Base-by-base conservation (phyloP, 1,140 invertebrate genomes). In the Trichonephila clavipes region DNA sequence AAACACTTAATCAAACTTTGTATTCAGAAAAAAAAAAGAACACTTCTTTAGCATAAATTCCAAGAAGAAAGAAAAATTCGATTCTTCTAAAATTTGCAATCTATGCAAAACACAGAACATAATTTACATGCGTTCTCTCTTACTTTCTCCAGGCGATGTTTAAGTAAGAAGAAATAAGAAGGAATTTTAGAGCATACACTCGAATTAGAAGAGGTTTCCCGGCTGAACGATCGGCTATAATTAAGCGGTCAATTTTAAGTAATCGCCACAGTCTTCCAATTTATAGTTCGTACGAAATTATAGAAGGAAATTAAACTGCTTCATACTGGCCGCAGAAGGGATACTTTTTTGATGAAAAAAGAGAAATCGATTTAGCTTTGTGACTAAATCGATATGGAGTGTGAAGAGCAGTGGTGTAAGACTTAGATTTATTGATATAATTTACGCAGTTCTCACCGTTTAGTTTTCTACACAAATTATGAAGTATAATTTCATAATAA, bases 241-340 rank as follows among this genome's bases (percentile, higher is more conserved):
- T 87, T 87, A 87, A 87, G 21, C 61, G 85, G 85, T 87, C 59
- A 87, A 64, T 59, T 64, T 87, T 64, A 87, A 87, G 85, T 87
- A 87, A 87, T 87, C 85, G 58, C n/a, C 24, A 64, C 59, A 64
- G 85, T 40, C 85, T 87, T 40, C 59, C 51, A 87, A 87, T 62
- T 87, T 87, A 87, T 87, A 87, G 28, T 24, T 28, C 61, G 61
- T 51, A 72, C 51, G 64, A 21, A 89, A 89, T 72, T 89, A 72
- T 89, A n/a, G 87, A n/a, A 16, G n/a, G 87, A 89, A 72, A 87
- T 69, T 89, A 89, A 89, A 72, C 34, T 21, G 40, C 64, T 58
- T 28, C 64, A 28, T 87, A 62, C 28, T 19, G 44, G 82, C 19
- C 40, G 18, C 40, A 10, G 51, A 72, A 89, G 66, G 24, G 87